Evolutionary conservation across 2,888 invertebrate species (phyloP).

Genomic region (Pasiphila rectangulata): DNA sequence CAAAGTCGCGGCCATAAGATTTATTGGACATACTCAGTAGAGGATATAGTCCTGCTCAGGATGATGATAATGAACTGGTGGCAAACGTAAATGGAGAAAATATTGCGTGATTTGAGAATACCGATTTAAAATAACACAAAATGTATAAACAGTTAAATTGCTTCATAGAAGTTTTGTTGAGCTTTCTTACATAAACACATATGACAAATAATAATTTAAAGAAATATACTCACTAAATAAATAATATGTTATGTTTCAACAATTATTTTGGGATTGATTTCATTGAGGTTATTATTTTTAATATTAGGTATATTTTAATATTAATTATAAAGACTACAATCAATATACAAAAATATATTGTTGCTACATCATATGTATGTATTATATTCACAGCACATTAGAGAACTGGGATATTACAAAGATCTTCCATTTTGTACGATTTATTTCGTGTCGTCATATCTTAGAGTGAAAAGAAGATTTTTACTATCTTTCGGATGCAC

Average conservation of each 20-base stretch:
- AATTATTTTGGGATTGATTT: constrained; percentile 13
- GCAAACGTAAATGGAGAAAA: not conserved
- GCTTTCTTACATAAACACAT: constrained; percentile 12
- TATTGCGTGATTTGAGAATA: constrained; percentile 45
- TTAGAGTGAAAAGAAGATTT: no score
- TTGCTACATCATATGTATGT: constrained; percentile 3
- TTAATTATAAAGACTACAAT: not conserved
- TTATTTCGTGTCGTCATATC: not conserved
- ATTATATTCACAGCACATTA: constrained; percentile 28
- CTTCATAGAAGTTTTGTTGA: constrained; percentile 35
- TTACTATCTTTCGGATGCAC: no score
- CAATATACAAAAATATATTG: not conserved
- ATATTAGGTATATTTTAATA: no score
- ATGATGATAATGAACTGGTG: no score
- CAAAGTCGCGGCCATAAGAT: no score
- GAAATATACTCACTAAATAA: no score
- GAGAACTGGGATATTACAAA: constrained; percentile 33
- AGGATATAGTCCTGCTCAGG: no score
- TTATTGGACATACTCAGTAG: no score
- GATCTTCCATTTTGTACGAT: not conserved
- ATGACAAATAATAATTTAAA: no score
- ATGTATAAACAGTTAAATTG: constrained; percentile 46
- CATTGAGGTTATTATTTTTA: constrained; percentile 28
- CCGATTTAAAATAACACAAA: constrained; percentile 25
- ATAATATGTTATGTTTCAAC: constrained; percentile 1